phyloP scores from a whole-genome alignment of 2,797 vertebrate genomes.

The Mormyrops attenuatus region DNA sequence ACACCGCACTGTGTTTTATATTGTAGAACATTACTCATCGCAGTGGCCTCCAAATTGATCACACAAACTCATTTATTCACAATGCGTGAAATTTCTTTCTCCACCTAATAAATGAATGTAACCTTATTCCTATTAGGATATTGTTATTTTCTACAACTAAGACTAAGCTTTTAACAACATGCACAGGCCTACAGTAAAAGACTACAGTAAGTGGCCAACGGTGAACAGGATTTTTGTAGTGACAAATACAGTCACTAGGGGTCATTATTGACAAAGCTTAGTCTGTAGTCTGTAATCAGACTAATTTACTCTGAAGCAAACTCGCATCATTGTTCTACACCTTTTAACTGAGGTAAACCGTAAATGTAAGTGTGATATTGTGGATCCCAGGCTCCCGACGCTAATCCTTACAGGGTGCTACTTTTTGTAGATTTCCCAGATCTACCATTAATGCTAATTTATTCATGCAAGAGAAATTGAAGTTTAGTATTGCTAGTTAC shows the following conservation, averaged over 20 bases:
- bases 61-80: neutral
- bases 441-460: neutral
- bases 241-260: conserved; percentile 44
- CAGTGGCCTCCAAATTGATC: neutral
- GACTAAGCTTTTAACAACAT: neutral
- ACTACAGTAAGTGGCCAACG: neutral
- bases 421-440: neutral
- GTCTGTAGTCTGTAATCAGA: neutral
- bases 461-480: neutral
- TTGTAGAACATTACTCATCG: neutral
- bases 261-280: conserved; percentile 43
- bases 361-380: neutral
- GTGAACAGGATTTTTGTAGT: neutral
- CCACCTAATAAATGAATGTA: neutral
- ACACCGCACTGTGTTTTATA: neutral
- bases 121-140: neutral
- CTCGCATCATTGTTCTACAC: neutral
- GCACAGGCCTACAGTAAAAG: neutral
- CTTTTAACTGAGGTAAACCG: neutral
- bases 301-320: neutral
- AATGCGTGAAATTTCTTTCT: neutral
- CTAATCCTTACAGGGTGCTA: neutral
- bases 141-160: neutral
- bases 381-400: neutral
- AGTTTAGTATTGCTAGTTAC: neutral